Conservation (phyloP, 2,797 vertebrate genomes). For the Sebastes hubbsi region DNA sequence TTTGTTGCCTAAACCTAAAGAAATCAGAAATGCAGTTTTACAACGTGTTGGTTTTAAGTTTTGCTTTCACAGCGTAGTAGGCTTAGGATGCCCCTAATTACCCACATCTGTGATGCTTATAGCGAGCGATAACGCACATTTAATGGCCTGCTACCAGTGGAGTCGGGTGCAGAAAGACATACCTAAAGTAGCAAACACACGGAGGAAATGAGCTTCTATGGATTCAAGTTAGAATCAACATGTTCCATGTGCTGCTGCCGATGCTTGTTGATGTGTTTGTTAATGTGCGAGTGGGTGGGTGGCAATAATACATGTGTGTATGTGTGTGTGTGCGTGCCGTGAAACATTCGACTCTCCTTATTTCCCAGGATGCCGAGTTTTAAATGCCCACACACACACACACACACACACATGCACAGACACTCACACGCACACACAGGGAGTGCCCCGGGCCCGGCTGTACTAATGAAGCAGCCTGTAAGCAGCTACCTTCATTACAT, state of each 20-base stretch:
- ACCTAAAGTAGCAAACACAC: conserved; percentile 9
- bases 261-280: conserved; percentile 48
- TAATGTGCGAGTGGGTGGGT: conserved; percentile 53
- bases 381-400: conserved; percentile 43
- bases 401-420: conserved; percentile 22
- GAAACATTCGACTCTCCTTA: conserved; percentile 57
- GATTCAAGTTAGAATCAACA: conserved; percentile 48
- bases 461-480: conserved; percentile 83
- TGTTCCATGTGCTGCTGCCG: conserved; percentile 13
- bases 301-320: conserved; percentile 40
- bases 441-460: conserved; percentile 67
- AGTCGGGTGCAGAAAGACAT: background rate
- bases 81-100: no score
- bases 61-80: no score
- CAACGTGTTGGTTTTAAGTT: no score
- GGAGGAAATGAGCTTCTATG: conserved; percentile 27
- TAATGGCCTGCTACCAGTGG: no score
- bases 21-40: no score
- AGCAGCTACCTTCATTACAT: conserved; percentile 85
- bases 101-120: no score
- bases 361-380: conserved; percentile 71
- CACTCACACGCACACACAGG: conserved; percentile 24
- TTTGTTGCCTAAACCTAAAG: no score
- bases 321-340: conserved; percentile 29
- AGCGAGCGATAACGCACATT: no score